Percentiles rank a stretch among this genome's conserved stretches.
Conservation (phyloP, 2,797 vertebrate genomes). For the Chloroceryle amazona region DNA sequence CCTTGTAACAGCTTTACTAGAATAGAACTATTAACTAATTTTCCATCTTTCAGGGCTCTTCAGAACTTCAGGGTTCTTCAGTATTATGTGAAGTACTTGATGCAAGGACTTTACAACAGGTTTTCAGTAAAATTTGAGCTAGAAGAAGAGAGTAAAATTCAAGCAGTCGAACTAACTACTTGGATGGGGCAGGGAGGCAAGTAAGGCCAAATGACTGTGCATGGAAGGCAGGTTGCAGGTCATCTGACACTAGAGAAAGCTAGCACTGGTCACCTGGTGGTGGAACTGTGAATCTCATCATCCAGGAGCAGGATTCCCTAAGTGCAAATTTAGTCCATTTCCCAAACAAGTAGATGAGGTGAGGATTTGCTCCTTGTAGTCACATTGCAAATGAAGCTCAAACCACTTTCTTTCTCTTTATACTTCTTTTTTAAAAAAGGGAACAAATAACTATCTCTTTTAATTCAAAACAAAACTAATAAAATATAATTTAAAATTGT, state of each 20-base stretch:
- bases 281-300: neutral
- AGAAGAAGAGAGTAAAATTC: neutral
- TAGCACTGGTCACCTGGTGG: neutral
- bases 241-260: neutral
- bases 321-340: neutral
- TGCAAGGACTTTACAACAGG: neutral
- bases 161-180: neutral
- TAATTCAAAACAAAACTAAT: neutral
- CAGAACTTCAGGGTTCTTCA: neutral
- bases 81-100: neutral
- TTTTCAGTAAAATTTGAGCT: neutral
- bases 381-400: neutral
- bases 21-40: neutral
- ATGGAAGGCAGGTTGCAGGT: neutral
- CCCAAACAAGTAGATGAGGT: neutral
- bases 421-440: neutral
- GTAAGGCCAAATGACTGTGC: too few relatives aligned
- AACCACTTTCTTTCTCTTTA: neutral
- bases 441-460: neutral
- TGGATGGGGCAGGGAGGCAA: neutral
- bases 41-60: neutral
- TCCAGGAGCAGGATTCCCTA: neutral
- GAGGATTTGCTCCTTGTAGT: neutral
- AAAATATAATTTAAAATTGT: too few relatives aligned
- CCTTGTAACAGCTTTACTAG: neutral